Evolutionary conservation across 2,888 invertebrate genomes (phyloP), one percentile per base, ranked within the genome.

Genomic region (Apodemia hepburni): DNA sequence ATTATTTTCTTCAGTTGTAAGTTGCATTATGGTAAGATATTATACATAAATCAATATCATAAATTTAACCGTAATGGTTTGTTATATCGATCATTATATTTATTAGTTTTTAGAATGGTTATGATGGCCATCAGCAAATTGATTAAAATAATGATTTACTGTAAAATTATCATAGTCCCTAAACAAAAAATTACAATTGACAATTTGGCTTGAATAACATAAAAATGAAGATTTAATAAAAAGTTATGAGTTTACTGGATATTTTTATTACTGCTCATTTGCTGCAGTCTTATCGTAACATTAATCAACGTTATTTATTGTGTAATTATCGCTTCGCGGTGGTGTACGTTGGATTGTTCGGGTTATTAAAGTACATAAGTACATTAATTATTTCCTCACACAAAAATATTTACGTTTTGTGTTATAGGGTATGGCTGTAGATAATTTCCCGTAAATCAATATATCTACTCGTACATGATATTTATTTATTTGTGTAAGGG

Each of bases 281-380:
- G 65, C 65, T 67, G 66, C 64, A 66, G 66, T 65, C 67, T 68
- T 71, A 71, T 69, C 68, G 69, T 60, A 65, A 65, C 71, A 71
- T 71, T 70, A 68, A 71, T 71, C 71, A 69, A 59, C 61, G 66
- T 70, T 70, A 70, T 71, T 71, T 71, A 71, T 71, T 59, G 68
- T 65, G 71, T 69, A 71, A 71, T 71, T 71, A 71, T 69, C 68
- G 66, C 68, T 67, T 64, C 66, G 70, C 64, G 67, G 70, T 66
- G 54, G 67, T 65, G 66, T 63, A 69, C 68, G 66, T 69, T 65
- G 65, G 68, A 71, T 71, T 68, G 69, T 68, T 65, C 58, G 58
- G 62, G 62, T 58, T 58, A 58, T 62, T 62, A 58, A 62, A 67
- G 67, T 63, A 62, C 64, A 66, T 69, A 70, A 68, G 64, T 67